phyloP scores from a whole-genome alignment of 37 sponge, comb jelly and placozoan species.

The Haliclona indistincta region DNA sequence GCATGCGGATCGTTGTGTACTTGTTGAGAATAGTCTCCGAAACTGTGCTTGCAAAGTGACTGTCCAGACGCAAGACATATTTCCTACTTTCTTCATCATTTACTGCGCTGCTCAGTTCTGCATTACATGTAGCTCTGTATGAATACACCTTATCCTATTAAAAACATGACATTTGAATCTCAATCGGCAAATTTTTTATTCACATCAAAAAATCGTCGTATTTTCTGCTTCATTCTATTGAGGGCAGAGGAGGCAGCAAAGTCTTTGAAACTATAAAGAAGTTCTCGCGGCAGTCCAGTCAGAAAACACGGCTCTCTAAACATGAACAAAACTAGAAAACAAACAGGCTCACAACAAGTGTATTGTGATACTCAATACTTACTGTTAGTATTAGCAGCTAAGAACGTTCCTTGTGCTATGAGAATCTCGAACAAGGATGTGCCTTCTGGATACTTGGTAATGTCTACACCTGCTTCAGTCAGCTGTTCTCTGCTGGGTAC shows the following conservation, averaged over 20 bases:
- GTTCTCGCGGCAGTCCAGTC: not conserved
- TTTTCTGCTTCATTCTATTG: not conserved
- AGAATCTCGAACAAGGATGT: constrained; percentile 47
- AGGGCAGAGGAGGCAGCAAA: not conserved
- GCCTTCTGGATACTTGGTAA: constrained; percentile 17
- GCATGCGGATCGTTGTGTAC: not conserved
- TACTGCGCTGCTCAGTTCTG: too few relatives aligned
- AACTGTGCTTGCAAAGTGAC: too few relatives aligned
- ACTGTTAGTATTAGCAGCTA: constrained; percentile 44
- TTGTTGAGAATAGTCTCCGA: not conserved
- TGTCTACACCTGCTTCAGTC: too few relatives aligned
- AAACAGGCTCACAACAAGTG: too few relatives aligned
- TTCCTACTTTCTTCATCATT: too few relatives aligned
- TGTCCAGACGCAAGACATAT: too few relatives aligned
- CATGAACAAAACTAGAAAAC: not conserved
- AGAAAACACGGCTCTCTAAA: constrained; percentile 3
- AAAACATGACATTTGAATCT: too few relatives aligned
- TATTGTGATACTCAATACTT: not conserved
- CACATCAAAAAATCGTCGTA: too few relatives aligned
- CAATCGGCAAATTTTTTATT: too few relatives aligned
- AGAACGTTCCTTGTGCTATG: constrained; percentile 20
- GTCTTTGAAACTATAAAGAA: not conserved
- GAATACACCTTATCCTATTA: too few relatives aligned
- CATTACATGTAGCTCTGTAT: too few relatives aligned
- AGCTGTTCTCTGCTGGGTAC: constrained; percentile 4